Percentiles rank a stretch among this genome's conserved stretches.
phyloP scores from a whole-genome alignment of 2,113 vertebrate species.

The Rhinoderma darwinii region DNA sequence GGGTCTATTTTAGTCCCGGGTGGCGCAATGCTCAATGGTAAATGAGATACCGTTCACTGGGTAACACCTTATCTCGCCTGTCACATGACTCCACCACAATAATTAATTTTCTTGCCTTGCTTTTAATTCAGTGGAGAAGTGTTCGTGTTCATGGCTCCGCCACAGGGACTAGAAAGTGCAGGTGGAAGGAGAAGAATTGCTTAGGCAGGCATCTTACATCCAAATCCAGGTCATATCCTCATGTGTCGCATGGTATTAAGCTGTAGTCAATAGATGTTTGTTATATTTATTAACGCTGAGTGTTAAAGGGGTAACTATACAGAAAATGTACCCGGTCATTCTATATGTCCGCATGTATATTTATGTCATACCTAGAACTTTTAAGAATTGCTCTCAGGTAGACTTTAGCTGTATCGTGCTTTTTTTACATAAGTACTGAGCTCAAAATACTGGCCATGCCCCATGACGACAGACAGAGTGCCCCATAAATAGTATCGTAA shows the following conservation, averaged over 20 bases:
- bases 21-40: conserved; percentile 16
- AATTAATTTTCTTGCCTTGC: conserved; percentile 32
- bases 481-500: no score
- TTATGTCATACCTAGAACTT: no score
- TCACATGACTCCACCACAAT: conserved; percentile 24
- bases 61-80: conserved; percentile 43
- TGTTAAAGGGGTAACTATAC: no score
- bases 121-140: background rate
- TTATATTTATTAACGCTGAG: no score
- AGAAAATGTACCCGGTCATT: background rate
- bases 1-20: conserved; percentile 53
- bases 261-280: background rate
- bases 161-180: background rate
- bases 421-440: no score
- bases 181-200: conserved; percentile 33
- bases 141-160: background rate
- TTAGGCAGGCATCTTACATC: conserved; percentile 41
- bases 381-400: no score
- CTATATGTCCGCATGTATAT: no score
- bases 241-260: background rate
- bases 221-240: conserved; percentile 23
- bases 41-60: background rate
- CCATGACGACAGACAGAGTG: no score
- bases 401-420: no score
- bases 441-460: no score